phyloP scores from a whole-genome alignment of 2,797 vertebrate species.

The Centroberyx gerrardi region DNA sequence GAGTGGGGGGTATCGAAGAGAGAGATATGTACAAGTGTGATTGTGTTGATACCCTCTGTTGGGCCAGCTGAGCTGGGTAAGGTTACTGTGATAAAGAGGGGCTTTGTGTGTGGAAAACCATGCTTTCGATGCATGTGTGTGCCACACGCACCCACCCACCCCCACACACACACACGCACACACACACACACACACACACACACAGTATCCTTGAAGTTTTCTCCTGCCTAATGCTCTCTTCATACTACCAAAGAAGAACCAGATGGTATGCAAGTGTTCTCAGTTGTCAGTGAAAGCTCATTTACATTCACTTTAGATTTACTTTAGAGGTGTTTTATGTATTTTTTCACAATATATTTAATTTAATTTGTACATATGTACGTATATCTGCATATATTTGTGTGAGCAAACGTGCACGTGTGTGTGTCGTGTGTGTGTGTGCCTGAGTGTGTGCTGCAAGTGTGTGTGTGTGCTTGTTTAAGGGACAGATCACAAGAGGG shows the following conservation, averaged over 20 bases:
- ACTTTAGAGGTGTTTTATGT: too few species aligned
- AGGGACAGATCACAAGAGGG: conserved; percentile 46
- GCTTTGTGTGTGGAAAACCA: conserved; percentile 69
- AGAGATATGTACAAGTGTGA: conserved; percentile 31
- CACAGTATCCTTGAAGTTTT: conserved; percentile 5
- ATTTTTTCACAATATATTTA: not conserved
- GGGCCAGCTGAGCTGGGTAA: conserved; percentile 74
- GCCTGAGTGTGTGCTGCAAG: conserved; percentile 11
- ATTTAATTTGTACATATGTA: not conserved
- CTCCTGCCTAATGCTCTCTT: not conserved
- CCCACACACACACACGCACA: conserved; percentile 33
- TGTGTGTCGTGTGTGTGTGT: conserved; percentile 17
- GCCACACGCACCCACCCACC: conserved; percentile 2
- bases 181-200: conserved; percentile 19
- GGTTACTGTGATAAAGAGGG: conserved; percentile 75
- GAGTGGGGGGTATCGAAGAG: not conserved
- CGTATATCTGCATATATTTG: not conserved
- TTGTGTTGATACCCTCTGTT: conserved; percentile 42
- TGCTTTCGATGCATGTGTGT: conserved; percentile 23
- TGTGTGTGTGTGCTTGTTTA: conserved; percentile 5
- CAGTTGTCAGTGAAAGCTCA: not conserved
- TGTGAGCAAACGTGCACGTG: not conserved
- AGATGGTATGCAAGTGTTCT: not conserved
- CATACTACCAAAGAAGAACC: not conserved
- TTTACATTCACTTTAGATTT: not conserved